Evolutionary conservation across 2,113 vertebrate genomes (phyloP).

Genomic region (Bucco capensis): DNA sequence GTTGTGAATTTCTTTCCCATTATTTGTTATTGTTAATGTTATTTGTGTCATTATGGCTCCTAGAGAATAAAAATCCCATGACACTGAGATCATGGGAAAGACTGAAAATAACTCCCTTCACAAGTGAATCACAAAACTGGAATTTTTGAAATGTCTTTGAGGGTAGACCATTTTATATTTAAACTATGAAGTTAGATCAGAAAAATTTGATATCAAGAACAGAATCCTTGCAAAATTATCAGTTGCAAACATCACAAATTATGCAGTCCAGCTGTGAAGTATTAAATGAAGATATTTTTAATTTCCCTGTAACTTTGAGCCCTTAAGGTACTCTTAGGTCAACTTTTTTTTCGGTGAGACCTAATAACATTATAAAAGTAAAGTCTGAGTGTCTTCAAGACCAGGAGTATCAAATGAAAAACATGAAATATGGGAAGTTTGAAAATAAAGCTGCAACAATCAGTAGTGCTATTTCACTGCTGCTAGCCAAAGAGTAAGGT

Average conservation of each 20-base stretch:
- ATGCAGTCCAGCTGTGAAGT: neutral
- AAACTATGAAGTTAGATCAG: neutral
- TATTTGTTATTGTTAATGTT: conserved; percentile 10
- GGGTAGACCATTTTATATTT: neutral
- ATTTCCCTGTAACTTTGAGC: neutral
- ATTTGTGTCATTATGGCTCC: neutral
- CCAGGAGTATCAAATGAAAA: neutral
- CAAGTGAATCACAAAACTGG: conserved; percentile 66
- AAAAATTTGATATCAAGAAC: neutral
- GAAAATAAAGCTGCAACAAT: neutral
- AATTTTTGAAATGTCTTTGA: conserved; percentile 27
- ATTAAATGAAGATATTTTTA: neutral
- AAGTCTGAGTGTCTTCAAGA: neutral
- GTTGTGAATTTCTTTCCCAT: neutral
- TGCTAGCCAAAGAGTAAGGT: neutral
- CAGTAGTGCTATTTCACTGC: neutral
- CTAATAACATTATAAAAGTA: neutral
- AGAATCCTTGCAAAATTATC: neutral
- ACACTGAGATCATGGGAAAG: conserved; percentile 72
- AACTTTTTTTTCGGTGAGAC: neutral
- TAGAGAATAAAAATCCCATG: conserved; percentile 50
- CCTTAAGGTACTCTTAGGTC: neutral
- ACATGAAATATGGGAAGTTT: neutral
- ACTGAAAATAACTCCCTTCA: conserved; percentile 61
- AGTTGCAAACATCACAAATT: neutral